Conservation (phyloP, 2,888 invertebrate species). For the Peribatodes rhomboidaria region DNA sequence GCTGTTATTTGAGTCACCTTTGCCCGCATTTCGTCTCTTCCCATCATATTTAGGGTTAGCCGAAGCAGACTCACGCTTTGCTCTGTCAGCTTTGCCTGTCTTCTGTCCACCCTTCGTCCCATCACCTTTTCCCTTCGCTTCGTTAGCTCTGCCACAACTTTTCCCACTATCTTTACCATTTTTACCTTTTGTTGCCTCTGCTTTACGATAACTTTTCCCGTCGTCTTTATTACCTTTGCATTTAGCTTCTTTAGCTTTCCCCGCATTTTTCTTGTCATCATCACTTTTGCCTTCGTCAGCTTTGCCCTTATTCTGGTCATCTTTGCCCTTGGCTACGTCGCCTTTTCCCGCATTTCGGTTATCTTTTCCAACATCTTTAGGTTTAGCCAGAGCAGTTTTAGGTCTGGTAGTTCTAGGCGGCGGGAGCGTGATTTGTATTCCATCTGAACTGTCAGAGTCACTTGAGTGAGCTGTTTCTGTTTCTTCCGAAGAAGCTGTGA, state of each 20-base stretch:
- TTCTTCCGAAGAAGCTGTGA: constrained; percentile 68
- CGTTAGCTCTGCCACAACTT: neutral
- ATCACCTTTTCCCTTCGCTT: neutral
- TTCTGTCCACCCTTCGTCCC: neutral
- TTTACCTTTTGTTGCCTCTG: neutral
- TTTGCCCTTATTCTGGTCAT: neutral
- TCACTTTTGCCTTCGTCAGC: neutral
- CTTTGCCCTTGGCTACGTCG: constrained; percentile 7
- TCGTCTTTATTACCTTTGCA: neutral
- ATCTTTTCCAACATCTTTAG: constrained; percentile 24
- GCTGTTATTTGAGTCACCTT: neutral
- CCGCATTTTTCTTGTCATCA: neutral
- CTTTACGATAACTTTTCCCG: neutral
- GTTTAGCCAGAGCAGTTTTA: constrained; percentile 40
- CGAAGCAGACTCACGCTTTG: neutral
- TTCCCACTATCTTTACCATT: too few relatives aligned
- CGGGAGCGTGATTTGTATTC: constrained; percentile 43
- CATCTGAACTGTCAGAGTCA: constrained; percentile 56
- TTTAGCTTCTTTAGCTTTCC: neutral
- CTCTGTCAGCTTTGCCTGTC: neutral
- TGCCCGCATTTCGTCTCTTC: neutral
- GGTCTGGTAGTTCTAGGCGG: constrained; percentile 42
- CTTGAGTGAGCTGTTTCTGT: constrained; percentile 64
- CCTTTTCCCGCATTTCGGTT: neutral
- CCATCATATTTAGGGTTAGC: neutral